phyloP scores from a whole-genome alignment of 2,113 vertebrate genomes.

The Rhombomys opimus region DNA sequence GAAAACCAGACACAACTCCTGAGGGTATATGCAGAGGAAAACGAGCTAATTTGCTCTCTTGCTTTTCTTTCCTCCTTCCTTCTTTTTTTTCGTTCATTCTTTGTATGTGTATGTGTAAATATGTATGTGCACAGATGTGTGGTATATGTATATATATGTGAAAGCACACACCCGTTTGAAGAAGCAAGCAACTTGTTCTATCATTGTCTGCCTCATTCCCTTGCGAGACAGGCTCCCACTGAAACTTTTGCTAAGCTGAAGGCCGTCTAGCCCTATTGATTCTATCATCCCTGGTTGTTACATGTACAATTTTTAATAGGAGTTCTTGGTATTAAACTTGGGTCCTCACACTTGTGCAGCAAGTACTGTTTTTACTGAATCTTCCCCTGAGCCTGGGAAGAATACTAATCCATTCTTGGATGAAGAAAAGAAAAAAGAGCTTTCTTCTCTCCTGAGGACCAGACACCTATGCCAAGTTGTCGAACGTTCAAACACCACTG shows the following conservation, averaged over 20 bases:
- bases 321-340: background rate
- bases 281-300: background rate
- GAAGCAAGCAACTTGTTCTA: background rate
- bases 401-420: background rate
- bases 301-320: background rate
- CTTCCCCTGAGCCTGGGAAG: background rate
- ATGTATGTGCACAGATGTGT: background rate
- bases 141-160: no score
- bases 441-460: background rate
- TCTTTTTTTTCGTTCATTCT: fast-evolving
- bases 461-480: background rate
- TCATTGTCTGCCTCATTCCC: no score
- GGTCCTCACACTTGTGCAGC: background rate
- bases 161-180: background rate
- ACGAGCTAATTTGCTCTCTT: background rate
- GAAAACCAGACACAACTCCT: background rate
- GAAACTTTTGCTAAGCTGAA: background rate
- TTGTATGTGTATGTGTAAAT: no score
- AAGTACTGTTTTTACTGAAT: background rate
- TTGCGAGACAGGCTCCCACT: background rate
- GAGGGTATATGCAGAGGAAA: background rate
- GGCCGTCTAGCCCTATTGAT: no score
- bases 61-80: background rate
- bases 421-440: no score
- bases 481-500: fast-evolving